phyloP scores from a whole-genome alignment of 2,113 vertebrate genomes.

The Podarcis muralis region DNA sequence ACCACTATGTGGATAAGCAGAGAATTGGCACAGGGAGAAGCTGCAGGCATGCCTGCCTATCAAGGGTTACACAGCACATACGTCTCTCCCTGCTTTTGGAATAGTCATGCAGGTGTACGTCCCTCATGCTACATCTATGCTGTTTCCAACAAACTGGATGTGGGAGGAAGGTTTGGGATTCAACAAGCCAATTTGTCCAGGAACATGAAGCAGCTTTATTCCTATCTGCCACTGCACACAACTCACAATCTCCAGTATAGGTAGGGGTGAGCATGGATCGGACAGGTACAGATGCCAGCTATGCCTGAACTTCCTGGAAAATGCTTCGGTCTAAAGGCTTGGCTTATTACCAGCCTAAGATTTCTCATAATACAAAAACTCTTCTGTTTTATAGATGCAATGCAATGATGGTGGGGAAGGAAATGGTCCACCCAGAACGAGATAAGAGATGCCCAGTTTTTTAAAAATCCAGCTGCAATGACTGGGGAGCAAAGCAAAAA shows the following conservation, averaged over 20 bases:
- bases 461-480: not conserved
- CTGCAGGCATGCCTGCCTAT: not conserved
- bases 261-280: not conserved
- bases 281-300: not conserved
- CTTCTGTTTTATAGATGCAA: not conserved
- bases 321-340: not conserved
- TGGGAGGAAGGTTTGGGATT: not conserved
- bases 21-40: not conserved
- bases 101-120: not conserved
- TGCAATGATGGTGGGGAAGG: not conserved
- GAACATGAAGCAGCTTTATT: not conserved
- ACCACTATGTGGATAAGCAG: not conserved
- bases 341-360: not conserved
- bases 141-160: not conserved
- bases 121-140: too few relatives aligned
- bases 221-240: not conserved
- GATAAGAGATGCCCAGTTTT: not conserved
- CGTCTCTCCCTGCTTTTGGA: not conserved
- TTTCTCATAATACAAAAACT: not conserved
- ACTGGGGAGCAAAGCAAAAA: not conserved
- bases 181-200: not conserved
- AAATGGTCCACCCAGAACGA: not conserved
- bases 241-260: not conserved
- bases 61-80: not conserved
- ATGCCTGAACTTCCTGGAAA: not conserved